Percentiles rank a stretch among this genome's conserved stretches.
phyloP scores from a whole-genome alignment of 2,797 vertebrate species.

The Pithecia hirsuta region DNA sequence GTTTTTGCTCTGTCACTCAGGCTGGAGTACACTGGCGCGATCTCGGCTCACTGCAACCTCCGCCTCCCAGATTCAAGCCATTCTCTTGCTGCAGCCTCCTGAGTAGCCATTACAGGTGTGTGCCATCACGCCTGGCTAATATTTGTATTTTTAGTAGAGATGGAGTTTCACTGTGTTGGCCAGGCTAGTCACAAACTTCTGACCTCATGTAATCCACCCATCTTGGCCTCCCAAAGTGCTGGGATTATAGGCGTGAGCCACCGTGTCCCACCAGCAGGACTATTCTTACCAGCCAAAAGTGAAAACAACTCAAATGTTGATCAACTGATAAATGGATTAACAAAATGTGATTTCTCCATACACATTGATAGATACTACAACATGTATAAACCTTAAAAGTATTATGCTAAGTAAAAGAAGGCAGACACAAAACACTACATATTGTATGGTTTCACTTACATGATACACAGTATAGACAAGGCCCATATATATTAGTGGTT shows the following conservation, averaged over 20 bases:
- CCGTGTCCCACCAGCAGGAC: not conserved
- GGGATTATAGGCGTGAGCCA: not conserved
- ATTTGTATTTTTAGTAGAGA: not conserved
- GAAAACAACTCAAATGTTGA: constrained; percentile 28
- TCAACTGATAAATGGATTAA: not conserved
- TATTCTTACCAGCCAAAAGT: constrained; percentile 35
- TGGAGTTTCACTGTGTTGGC: not conserved
- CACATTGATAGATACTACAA: not conserved
- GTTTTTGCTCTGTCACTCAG: not conserved
- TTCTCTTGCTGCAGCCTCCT: not conserved
- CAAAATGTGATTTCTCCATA: not conserved
- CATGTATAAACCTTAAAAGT: not conserved
- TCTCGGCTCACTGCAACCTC: not conserved
- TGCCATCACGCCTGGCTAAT: not conserved
- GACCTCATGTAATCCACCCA: not conserved
- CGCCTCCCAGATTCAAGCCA: not conserved
- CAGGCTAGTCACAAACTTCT: not conserved
- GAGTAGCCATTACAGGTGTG: not conserved
- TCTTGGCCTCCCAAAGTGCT: not conserved
- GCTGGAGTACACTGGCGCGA: not conserved
- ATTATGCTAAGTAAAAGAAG: not conserved
- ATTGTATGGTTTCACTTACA: constrained; percentile 4
- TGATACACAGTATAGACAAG: not conserved
- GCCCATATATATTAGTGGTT: not conserved
- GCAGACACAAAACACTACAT: not conserved